Evolutionary conservation across 1,140 invertebrate species (phyloP), one percentile per base, ranked within the genome.

Genomic region (Zaprionus inermis): DNA sequence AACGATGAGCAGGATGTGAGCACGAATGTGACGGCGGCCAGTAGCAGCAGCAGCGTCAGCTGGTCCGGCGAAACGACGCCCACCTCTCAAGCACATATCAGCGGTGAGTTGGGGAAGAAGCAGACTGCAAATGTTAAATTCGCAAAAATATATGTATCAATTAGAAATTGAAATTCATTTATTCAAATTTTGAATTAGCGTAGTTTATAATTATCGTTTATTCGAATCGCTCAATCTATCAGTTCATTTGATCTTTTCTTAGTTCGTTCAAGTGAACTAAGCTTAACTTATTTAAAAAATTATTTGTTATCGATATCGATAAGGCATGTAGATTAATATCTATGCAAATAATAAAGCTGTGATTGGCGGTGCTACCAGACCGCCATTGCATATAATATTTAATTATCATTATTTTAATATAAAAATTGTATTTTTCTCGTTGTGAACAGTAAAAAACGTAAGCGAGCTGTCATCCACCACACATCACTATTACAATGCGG

Each of bases 391-490:
- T 28, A 5, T 28, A 28, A 3, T 9, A 10, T 41, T 41, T 41
- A 16, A 9, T 16, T 16, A 38, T 41, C 7, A 7, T 9, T 9
- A 41, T 41, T 9, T 9, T 3, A 0, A 16, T 16, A 6, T 2
- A 7, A 41, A 9, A 41, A 41, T 16, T 14, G 7, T 16, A 16
- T 16, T 44, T 44, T 16, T 44, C 30, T 32, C 30, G 7, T 20
- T 32, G 30, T 22, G 34, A 28, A 36, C 78, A 92, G 91, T 91
- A 46, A 92, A 92, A 91, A 91, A 84, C 71, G 90, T 90, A 67
- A 92, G 84, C 72, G 91, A 92, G 78, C 81, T 92, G 76, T 92
- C 91, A 79, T 92, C 91, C 30, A 92, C 91, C 75, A 92, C 91
- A 58, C 91, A 91, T 79, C 89, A 92, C 64, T 91, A 91, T 51